Percentiles rank a stretch among this genome's conserved stretches.
These are phyloP conservation scores for Cephonodes hylas DNA, from an alignment of 2,888 invertebrate species.

Conservation along the genomic window DNA sequence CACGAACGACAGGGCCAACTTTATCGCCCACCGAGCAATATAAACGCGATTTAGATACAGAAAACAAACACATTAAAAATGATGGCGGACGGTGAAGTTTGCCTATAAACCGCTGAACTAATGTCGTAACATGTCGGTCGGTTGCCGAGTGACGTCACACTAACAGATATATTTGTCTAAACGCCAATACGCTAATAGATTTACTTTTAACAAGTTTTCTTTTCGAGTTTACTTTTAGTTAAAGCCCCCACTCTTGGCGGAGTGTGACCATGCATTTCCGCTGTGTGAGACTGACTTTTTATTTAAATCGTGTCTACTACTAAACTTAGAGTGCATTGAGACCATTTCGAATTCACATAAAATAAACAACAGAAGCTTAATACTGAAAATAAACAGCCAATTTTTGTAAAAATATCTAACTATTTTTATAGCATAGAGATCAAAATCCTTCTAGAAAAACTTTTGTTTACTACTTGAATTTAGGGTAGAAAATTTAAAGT, in stretches of 20 bases:
- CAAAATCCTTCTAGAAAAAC: too few relatives aligned
- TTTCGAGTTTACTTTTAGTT: constrained; percentile 14
- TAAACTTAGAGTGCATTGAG: too few relatives aligned
- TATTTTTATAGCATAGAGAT: too few relatives aligned
- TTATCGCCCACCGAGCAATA: not conserved
- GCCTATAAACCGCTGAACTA: constrained; percentile 3
- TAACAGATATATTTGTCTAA: constrained; percentile 29
- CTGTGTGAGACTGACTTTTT: not conserved
- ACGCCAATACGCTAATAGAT: constrained; percentile 43
- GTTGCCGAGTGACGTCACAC: constrained; percentile 15
- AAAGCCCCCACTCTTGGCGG: not conserved
- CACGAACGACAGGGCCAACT: not conserved
- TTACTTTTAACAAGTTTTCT: constrained; percentile 55
- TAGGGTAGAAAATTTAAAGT: too few relatives aligned
- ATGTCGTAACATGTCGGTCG: not conserved
- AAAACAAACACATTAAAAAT: constrained; percentile 11
- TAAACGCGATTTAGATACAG: constrained; percentile 1
- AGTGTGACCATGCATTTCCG: not conserved
- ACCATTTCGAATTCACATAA: too few relatives aligned
- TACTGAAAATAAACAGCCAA: too few relatives aligned
- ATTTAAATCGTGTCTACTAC: too few relatives aligned
- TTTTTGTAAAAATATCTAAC: too few relatives aligned
- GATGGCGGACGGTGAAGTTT: not conserved
- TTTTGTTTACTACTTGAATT: too few relatives aligned
- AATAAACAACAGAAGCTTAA: too few relatives aligned